Evolutionary conservation across 2,797 vertebrate genomes (phyloP).

Genomic region (Thalassophryne amazonica): DNA sequence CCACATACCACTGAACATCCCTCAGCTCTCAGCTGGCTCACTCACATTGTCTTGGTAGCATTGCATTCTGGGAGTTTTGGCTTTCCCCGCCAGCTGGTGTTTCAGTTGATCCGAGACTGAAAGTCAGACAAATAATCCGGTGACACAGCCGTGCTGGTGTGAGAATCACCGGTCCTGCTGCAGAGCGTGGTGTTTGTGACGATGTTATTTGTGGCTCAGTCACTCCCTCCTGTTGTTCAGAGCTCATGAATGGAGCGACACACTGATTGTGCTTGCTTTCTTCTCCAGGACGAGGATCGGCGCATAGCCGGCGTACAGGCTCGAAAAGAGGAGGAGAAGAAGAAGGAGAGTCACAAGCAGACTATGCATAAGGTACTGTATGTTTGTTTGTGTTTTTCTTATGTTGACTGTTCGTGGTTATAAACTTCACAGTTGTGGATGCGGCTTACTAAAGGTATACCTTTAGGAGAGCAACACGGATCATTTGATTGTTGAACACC

Average conservation of each 20-base stretch:
- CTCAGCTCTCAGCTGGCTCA: conserved; percentile 35
- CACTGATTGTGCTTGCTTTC: conserved; percentile 54
- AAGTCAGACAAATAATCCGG: conserved; percentile 71
- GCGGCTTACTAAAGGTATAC: too few species aligned
- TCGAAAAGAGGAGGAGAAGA: conserved; percentile 96
- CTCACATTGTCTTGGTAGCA: conserved; percentile 57
- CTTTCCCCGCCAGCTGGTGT: conserved; percentile 70
- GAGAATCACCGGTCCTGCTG: conserved; percentile 28
- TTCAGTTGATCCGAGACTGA: conserved; percentile 53
- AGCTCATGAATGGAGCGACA: conserved; percentile 54
- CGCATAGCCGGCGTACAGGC: conserved; percentile 90
- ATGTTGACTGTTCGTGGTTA: conserved; percentile 12
- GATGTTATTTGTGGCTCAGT: conserved; percentile 41
- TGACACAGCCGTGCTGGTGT: conserved; percentile 52
- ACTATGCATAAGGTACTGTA: conserved; percentile 89
- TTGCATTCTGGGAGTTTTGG: conserved; percentile 74
- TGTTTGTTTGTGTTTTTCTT: not conserved
- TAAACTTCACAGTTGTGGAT: too few species aligned
- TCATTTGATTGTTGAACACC: too few species aligned
- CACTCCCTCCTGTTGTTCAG: conserved; percentile 47
- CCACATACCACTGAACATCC: conserved; percentile 38
- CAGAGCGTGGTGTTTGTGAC: conserved; percentile 13
- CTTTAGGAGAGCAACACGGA: too few species aligned
- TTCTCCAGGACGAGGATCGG: conserved; percentile 94
- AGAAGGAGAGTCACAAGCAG: conserved; percentile 92